A percentile compares a stretch with the other conserved stretches of the same genome.
phyloP scores from a whole-genome alignment of 2,797 vertebrate genomes.

The Gymnoscopelus microlampas region DNA sequence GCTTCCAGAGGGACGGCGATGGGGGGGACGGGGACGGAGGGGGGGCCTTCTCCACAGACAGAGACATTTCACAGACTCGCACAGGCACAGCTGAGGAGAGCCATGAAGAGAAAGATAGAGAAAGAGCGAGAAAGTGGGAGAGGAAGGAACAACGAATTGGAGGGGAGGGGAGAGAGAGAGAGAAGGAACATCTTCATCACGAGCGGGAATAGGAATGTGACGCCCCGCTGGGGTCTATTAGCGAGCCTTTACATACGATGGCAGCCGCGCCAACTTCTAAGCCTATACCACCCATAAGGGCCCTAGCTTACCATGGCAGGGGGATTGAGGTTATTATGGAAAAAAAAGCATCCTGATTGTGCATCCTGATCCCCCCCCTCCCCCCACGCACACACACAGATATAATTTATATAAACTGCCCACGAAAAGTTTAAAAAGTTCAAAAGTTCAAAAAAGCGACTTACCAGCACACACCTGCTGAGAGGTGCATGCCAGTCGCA shows the following conservation, averaged over 20 bases:
- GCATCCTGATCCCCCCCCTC: slow-evolving; percentile 8
- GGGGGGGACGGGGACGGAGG: too few relatives aligned
- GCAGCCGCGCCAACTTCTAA: slow-evolving; percentile 63
- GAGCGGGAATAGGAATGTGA: slow-evolving; percentile 82
- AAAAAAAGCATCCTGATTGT: slow-evolving; percentile 47
- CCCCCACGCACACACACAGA: too few relatives aligned
- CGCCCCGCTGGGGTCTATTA: slow-evolving; percentile 86
- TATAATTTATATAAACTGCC: too few relatives aligned
- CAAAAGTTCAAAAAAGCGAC: too few relatives aligned
- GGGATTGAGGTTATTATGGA: slow-evolving; percentile 38
- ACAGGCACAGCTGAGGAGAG: slow-evolving; percentile 66
- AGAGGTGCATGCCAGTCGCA: too few relatives aligned
- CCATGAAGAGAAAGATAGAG: slow-evolving; percentile 72
- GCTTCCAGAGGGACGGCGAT: slow-evolving; percentile 78
- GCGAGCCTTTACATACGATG: slow-evolving; percentile 77
- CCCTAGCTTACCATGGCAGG: slow-evolving; percentile 46
- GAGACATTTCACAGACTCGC: slow-evolving; percentile 79
- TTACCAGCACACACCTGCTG: too few relatives aligned
- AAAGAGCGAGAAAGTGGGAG: slow-evolving; percentile 44
- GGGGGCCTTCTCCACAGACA: slow-evolving; percentile 71
- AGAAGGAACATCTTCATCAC: slow-evolving; percentile 74
- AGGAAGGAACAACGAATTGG: neutral
- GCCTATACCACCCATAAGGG: slow-evolving; percentile 54
- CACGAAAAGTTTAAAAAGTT: too few relatives aligned
- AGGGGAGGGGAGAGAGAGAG: neutral